Evolutionary conservation across 2,113 vertebrate genomes (phyloP).

Genomic region (Lepus americanus): DNA sequence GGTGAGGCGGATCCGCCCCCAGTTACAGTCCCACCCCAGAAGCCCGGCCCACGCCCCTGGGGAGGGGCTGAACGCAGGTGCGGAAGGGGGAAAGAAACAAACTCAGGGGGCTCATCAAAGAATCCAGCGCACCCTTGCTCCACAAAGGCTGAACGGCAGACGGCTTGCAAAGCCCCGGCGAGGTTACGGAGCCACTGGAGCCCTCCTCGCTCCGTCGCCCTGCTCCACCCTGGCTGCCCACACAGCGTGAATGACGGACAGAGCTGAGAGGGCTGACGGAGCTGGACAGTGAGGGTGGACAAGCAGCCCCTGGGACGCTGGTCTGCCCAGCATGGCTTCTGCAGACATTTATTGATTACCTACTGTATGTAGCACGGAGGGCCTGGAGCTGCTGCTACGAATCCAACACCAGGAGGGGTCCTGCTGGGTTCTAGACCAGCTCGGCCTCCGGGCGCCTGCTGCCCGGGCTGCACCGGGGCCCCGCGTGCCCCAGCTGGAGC

Average conservation of each 20-base stretch:
- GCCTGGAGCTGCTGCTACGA: neutral
- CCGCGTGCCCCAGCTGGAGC: neutral
- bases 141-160: neutral
- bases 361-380: neutral
- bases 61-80: neutral
- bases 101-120: neutral
- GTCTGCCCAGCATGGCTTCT: neutral
- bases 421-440: neutral
- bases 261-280: neutral
- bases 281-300: neutral
- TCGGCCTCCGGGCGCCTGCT: neutral
- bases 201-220: accelerated
- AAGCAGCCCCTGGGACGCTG: neutral
- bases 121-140: neutral
- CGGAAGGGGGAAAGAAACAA: neutral
- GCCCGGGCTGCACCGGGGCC: neutral
- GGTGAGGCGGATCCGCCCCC: neutral
- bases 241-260: neutral
- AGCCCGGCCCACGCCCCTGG: accelerated
- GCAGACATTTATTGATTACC: neutral
- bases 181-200: neutral
- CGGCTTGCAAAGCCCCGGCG: neutral
- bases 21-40: neutral
- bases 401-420: neutral
- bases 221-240: neutral